These are phyloP conservation scores for Lepidurus arcticus DNA, from an alignment of 1,140 invertebrate species.

Conservation along the genomic window DNA sequence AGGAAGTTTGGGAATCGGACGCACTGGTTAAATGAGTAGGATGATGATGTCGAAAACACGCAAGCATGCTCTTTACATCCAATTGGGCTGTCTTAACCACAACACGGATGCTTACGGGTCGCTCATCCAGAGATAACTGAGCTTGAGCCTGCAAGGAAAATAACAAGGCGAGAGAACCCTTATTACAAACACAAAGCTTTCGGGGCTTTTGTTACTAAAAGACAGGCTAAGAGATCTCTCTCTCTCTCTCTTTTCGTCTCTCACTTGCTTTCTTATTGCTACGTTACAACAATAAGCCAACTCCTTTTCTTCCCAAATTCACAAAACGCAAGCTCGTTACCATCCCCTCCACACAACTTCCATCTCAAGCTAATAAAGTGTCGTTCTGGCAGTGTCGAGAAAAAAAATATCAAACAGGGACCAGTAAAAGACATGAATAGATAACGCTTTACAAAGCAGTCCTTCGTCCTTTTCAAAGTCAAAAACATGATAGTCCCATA, in stretches of 20 bases:
- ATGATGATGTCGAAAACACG: not conserved
- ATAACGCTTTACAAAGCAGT: not conserved
- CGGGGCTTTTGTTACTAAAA: constrained; percentile 34
- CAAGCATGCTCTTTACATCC: not conserved
- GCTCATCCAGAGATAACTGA: constrained; percentile 27
- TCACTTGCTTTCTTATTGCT: constrained; percentile 12
- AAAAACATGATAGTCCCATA: not conserved
- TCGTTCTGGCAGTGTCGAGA: not conserved
- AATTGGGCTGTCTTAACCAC: constrained; percentile 26
- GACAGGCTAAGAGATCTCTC: constrained; percentile 23
- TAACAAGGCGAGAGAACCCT: constrained; percentile 37
- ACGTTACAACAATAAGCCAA: not conserved
- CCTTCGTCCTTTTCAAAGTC: not conserved
- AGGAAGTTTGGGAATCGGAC: not conserved
- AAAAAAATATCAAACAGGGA: not conserved
- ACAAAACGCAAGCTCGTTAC: constrained; percentile 1
- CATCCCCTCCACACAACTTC: not conserved
- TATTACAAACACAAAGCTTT: constrained; percentile 36
- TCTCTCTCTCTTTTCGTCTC: constrained; percentile 25
- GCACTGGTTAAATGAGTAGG: constrained; percentile 14
- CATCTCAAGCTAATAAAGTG: not conserved
- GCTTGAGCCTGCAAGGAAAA: constrained; percentile 37
- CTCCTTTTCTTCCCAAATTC: not conserved
- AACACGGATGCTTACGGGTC: not conserved
- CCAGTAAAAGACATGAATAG: constrained; percentile 4